Base-by-base conservation (phyloP, 2,113 vertebrate species). In the Fukomys damarensis region DNA sequence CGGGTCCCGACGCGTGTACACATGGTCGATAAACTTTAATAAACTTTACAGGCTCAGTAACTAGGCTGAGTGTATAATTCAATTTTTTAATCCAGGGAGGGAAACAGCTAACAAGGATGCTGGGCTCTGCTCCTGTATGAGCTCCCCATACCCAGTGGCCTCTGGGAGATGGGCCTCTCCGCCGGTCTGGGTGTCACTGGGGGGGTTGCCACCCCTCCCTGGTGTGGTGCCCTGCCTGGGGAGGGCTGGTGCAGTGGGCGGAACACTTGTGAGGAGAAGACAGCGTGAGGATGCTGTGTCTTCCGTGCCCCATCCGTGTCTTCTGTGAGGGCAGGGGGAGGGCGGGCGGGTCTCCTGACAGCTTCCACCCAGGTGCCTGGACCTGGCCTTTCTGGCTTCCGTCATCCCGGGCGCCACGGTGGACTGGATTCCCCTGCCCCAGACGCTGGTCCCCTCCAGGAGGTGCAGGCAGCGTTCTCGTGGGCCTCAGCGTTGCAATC, bases 1-100 rank as follows among this genome's bases (percentile, higher is more conserved):
- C 97, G 97, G 97, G 98, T 97, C 98, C 98, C 98, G 98, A 98
- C 98, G 98, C 98, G 98, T 98, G 98, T 98, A 98, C 98, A 98
- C 98, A 98, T 94, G 98, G 98, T 98, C 98, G 98, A 98, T 99
- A 98, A 98, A 99, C 98, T 99, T 99, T 98, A 99, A 99, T 99
- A 98, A 99, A 99, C 98, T 99, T 98, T 97, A 98, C 98, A 98
- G 98, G 98, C 97, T 97, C 97, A 66, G 97, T 98, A 98, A 98
- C 98, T 96, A 98, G 98, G 95, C 98, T 96, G 97, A 98, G 96
- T 96, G 96, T 97, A 98, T 98, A 98, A 99, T 98, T 98, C 98
- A 98, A 98, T 98, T 98, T 98, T 99, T 99, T 98, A 98, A 99
- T 99, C 98, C 98, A 93, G 97, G 98, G 96, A 97, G 98, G 98